phyloP scores from a whole-genome alignment of 2,888 invertebrate species.

The Drosophila meridiana region DNA sequence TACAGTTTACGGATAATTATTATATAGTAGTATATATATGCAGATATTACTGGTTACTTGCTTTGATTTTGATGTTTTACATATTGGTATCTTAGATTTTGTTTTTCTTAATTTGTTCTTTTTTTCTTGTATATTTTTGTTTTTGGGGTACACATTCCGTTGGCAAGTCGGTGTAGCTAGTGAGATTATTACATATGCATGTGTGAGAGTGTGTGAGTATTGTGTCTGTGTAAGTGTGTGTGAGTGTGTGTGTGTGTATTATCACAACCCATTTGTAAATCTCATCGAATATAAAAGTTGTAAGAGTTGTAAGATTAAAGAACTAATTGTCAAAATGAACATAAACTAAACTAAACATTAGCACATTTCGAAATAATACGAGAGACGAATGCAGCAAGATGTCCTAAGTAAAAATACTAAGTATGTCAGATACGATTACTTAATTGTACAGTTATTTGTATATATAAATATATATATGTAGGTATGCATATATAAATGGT shows the following conservation, averaged over 20 bases:
- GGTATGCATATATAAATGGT: constrained; percentile 23
- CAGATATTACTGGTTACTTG: constrained; percentile 62
- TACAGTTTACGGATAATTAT: constrained; percentile 53
- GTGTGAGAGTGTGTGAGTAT: constrained; percentile 9
- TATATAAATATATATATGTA: constrained; percentile 2
- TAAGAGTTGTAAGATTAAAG: constrained; percentile 29
- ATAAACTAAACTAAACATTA: constrained; percentile 62
- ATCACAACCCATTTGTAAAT: constrained; percentile 54
- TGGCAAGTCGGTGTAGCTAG: constrained; percentile 48
- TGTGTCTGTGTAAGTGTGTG: constrained; percentile 1
- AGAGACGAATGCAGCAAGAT: constrained; percentile 73
- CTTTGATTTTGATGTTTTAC: constrained; percentile 74
- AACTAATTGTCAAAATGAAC: constrained; percentile 54
- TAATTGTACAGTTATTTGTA: constrained; percentile 35
- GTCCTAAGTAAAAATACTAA: constrained; percentile 64
- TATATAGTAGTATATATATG: constrained; percentile 33
- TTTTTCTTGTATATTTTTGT: background rate
- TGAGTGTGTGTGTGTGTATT: constrained; percentile 19
- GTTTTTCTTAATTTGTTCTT: background rate
- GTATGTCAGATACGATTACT: constrained; percentile 48
- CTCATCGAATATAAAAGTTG: constrained; percentile 43
- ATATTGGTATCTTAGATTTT: constrained; percentile 37
- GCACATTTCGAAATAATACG: constrained; percentile 64
- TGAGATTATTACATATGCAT: constrained; percentile 53
- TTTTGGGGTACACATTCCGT: constrained; percentile 57